A percentile compares a stretch with the other conserved stretches of the same genome.
Conservation (phyloP, 2,113 vertebrate species). For the Anas platyrhynchos region DNA sequence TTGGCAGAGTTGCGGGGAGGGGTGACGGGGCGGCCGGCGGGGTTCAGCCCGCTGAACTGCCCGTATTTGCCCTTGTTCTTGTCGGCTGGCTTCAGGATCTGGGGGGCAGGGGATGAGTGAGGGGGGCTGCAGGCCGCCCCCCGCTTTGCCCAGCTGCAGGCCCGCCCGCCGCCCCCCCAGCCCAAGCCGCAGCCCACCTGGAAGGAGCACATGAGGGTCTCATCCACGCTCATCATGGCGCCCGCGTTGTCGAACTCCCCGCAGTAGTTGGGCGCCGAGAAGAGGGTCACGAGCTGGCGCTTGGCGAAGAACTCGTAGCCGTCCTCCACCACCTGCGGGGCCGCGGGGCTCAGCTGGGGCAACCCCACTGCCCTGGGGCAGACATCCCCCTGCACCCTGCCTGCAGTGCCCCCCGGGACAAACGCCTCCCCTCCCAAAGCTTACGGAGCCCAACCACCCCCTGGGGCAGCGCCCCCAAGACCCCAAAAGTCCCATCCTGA, state of each 20-base stretch:
- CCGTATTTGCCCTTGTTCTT: constrained; percentile 96
- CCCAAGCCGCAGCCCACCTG: constrained; percentile 77
- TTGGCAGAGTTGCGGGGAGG: constrained; percentile 95
- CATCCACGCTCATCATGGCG: constrained; percentile 97
- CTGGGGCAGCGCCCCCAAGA: neutral
- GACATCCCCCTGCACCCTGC: neutral
- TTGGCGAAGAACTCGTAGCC: constrained; percentile 98
- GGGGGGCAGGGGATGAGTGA: neutral
- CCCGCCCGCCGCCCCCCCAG: no score
- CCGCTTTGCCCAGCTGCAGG: no score
- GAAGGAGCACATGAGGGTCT: constrained; percentile 97
- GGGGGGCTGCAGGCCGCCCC: neutral
- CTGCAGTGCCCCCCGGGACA: neutral
- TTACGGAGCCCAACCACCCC: neutral
- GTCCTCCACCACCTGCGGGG: constrained; percentile 91
- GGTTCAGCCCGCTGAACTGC: constrained; percentile 86
- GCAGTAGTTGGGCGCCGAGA: constrained; percentile 96
- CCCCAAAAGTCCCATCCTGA: no score
- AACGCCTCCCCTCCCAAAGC: neutral
- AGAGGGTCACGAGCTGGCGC: constrained; percentile 94
- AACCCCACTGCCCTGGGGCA: neutral
- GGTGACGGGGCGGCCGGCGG: constrained; percentile 91
- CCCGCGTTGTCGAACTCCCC: constrained; percentile 97
- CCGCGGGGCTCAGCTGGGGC: accelerated
- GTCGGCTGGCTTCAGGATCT: constrained; percentile 97